Evolutionary conservation across 2,113 vertebrate genomes (phyloP), one percentile per base, ranked within the genome.

Genomic region (Xiphias gladius): DNA sequence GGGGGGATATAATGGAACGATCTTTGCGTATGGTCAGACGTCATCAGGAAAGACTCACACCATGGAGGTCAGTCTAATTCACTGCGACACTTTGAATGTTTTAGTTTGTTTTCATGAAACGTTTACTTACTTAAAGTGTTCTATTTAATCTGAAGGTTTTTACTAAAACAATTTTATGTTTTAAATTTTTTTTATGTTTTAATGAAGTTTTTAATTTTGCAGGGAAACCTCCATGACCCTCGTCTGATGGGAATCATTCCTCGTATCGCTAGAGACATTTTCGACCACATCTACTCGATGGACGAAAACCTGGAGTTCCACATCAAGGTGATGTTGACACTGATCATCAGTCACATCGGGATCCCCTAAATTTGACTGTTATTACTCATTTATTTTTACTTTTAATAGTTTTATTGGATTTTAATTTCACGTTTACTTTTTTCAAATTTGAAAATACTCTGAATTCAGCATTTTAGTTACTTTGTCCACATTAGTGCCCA

Each of bases 261-360:
- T 19, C 96, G 98, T 6, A 99, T 99, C 1, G 91, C 98, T 12
- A 95, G 95, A 12, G 98, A 99, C 93, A 99, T 99, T 91, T 99
- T 99, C 2, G 97, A 98, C 91, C 98, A 99, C 88, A 99, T 99
- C 91, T 99, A 98, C 94, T 98, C 98, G 72, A 99, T 99, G 98
- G 97, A 99, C 26, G 97, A 99, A 89, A 98, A 99, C 93, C 93
- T 99, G 93, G 98, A 99, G 92, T 99, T 99, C 84, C 98, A 99
- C 67, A 99, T 99, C 83, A 99, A 99, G 97, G 98, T 99, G 78
- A 90, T 1, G 37, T 8, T 35, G 32, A 4, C 32, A 35, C 32
- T 35, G 32, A 35, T 71, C 43, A 55, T 22, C 11, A 35, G 37
- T 39, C 26, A 70, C 48, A 20, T 69, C 35, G 70, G 32, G 32